Conservation (phyloP, 2,888 invertebrate genomes). For the Lycophotia porphyrea region DNA sequence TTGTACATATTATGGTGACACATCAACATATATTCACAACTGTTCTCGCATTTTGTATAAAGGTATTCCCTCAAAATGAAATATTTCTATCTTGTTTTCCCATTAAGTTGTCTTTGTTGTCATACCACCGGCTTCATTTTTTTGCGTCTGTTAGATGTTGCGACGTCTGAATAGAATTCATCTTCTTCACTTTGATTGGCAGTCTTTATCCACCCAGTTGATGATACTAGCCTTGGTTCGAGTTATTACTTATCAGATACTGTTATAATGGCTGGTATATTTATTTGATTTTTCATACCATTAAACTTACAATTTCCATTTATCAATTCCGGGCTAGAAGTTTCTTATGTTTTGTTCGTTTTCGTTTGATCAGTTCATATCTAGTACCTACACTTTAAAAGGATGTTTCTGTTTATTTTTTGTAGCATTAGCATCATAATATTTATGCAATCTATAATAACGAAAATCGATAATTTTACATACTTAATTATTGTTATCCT, state of each 20-base stretch:
- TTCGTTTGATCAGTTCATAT: neutral
- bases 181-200: constrained; percentile 43
- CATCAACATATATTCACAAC: neutral
- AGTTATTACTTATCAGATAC: constrained; percentile 11
- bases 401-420: neutral
- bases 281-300: neutral
- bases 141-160: constrained; percentile 10
- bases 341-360: neutral
- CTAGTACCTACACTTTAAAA: neutral
- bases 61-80: neutral
- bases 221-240: constrained; percentile 5
- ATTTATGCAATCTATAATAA: neutral
- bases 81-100: neutral
- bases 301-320: neutral
- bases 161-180: constrained; percentile 31
- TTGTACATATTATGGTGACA: neutral
- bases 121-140: neutral
- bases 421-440: neutral
- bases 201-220: constrained; percentile 5
- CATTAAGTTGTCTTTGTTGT: neutral
- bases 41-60: neutral
- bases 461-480: neutral
- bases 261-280: constrained; percentile 1
- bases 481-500: neutral
- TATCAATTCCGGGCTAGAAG: neutral